phyloP scores from a whole-genome alignment of 2,113 vertebrate species.

The Leucoraja erinaceus region DNA sequence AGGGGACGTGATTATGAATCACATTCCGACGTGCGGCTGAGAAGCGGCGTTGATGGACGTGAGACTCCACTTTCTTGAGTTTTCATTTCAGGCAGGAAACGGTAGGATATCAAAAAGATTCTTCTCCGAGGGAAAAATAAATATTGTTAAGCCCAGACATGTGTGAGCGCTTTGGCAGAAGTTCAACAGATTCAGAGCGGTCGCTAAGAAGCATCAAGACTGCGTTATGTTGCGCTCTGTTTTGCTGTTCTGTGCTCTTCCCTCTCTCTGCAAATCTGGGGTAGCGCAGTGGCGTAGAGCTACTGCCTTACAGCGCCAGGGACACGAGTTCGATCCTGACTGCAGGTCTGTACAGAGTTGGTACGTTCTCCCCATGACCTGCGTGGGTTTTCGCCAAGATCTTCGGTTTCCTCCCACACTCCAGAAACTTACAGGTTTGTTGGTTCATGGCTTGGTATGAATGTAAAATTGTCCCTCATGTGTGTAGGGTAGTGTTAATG shows the following conservation, averaged over 20 bases:
- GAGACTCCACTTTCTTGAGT: slow-evolving; percentile 1
- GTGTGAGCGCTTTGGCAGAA: background rate
- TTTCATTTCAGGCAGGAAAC: background rate
- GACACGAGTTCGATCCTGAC: too few relatives aligned
- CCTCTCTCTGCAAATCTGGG: background rate
- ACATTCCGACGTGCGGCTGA: background rate
- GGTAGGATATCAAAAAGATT: slow-evolving; percentile 34
- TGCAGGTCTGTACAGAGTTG: too few relatives aligned
- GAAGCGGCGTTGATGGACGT: background rate
- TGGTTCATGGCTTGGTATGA: too few relatives aligned
- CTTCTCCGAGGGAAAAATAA: background rate
- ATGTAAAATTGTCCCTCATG: too few relatives aligned
- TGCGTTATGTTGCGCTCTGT: background rate
- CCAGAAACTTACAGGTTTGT: too few relatives aligned
- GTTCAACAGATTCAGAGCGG: background rate
- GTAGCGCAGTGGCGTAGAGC: too few relatives aligned
- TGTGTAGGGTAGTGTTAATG: too few relatives aligned
- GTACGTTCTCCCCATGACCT: too few relatives aligned
- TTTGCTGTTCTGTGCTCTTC: background rate
- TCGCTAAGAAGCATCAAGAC: background rate
- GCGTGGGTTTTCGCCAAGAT: too few relatives aligned
- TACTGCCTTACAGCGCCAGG: too few relatives aligned
- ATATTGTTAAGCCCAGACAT: background rate
- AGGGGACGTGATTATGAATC: background rate
- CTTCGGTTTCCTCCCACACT: too few relatives aligned